Conservation (phyloP, 2,113 vertebrate genomes). For the Crotalus helleri region DNA sequence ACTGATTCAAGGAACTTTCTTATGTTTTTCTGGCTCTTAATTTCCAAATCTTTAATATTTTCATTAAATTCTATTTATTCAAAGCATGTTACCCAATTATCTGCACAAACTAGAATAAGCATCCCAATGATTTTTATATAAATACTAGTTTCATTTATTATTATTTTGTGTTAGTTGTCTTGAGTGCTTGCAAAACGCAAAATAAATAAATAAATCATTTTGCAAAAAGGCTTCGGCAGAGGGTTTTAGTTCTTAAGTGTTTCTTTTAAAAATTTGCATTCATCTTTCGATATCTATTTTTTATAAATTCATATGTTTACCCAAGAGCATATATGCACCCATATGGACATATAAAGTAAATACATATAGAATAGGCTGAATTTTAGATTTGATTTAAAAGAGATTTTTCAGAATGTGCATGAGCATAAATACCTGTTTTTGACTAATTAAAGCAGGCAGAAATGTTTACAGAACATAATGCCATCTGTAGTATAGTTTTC, state of each 20-base stretch:
- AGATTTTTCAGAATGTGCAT: neutral
- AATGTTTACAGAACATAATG: neutral
- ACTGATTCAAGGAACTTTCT: neutral
- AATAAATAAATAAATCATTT: neutral
- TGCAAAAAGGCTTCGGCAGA: neutral
- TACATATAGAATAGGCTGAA: neutral
- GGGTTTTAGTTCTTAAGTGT: neutral
- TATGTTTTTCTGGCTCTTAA: neutral
- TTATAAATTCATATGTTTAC: neutral
- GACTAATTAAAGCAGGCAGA: neutral
- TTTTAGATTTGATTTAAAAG: neutral
- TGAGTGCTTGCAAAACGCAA: neutral
- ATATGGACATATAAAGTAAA: neutral
- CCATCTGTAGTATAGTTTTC: neutral
- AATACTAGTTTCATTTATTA: neutral
- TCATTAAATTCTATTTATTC: neutral
- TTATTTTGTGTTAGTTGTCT: neutral
- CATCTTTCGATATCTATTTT: neutral
- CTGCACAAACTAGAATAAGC: neutral
- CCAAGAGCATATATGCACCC: neutral
- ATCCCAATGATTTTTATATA: neutral
- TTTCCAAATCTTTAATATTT: neutral
- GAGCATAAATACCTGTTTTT: neutral
- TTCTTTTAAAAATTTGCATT: neutral
- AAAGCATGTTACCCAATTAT: neutral